phyloP scores from a whole-genome alignment of 2,113 vertebrate genomes.

The Melanerpes formicivorus region DNA sequence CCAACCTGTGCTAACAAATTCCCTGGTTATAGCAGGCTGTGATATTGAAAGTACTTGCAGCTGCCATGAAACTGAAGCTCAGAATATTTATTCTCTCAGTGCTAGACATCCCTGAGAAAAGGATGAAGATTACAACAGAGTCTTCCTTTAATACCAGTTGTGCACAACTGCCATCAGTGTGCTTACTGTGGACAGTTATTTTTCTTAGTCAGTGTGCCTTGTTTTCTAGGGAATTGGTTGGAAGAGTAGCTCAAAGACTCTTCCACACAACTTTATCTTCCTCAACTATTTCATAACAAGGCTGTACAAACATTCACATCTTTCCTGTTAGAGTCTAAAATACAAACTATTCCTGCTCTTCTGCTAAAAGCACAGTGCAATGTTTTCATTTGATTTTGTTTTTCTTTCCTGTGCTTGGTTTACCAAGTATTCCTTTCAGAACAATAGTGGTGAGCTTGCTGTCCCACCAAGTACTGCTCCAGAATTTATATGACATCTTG shows the following conservation, averaged over 20 bases:
- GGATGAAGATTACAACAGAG: background rate
- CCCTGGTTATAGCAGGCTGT: background rate
- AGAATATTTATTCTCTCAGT: background rate
- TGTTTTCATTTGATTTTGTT: background rate
- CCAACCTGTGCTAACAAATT: background rate
- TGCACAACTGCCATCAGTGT: background rate
- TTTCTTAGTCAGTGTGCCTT: background rate
- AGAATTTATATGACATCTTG: conserved; percentile 94
- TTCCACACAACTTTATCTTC: background rate
- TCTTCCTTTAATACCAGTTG: background rate
- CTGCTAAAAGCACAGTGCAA: background rate
- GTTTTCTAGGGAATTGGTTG: background rate
- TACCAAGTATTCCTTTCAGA: conserved; percentile 91
- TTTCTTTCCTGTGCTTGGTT: conserved; percentile 2
- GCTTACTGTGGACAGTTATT: background rate
- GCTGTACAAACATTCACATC: background rate
- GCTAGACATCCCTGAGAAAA: background rate
- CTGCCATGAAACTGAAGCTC: background rate
- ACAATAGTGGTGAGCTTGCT: conserved; percentile 95
- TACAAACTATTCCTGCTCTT: background rate
- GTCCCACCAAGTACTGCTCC: conserved; percentile 96
- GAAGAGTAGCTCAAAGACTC: background rate
- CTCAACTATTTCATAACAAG: background rate
- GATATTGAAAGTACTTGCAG: background rate
- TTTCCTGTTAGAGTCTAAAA: background rate